Conservation (phyloP, 1,140 invertebrate genomes). For the Dendroctonus valens region DNA sequence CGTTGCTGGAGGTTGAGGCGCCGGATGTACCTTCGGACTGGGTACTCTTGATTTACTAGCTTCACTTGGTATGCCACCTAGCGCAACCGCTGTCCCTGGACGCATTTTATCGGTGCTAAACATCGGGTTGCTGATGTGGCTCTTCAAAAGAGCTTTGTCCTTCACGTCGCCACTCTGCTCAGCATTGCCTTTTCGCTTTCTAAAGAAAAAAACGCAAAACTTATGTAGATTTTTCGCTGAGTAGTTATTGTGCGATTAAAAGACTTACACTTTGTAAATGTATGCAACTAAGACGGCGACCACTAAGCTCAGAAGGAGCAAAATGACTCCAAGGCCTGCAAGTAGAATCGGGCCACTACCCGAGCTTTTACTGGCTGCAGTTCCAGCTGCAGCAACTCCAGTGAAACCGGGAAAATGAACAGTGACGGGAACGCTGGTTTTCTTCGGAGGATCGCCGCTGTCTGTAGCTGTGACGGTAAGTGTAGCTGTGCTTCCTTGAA, state of each 20-base stretch:
- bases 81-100: slow-evolving; percentile 44
- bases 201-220: slow-evolving; percentile 4
- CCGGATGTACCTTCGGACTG: slow-evolving; percentile 49
- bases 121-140: slow-evolving; percentile 45
- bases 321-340: slow-evolving; percentile 67
- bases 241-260: background rate
- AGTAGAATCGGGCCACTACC: slow-evolving; percentile 61
- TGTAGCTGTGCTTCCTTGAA: slow-evolving; percentile 30
- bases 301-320: slow-evolving; percentile 71
- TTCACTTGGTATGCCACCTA: slow-evolving; percentile 46
- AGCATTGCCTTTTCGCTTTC: background rate
- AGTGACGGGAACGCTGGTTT: slow-evolving; percentile 71
- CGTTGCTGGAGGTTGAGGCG: slow-evolving; percentile 41
- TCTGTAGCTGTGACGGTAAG: slow-evolving; percentile 70
- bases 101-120: slow-evolving; percentile 42
- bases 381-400: slow-evolving; percentile 48
- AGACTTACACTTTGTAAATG: slow-evolving; percentile 74
- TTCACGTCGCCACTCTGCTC: slow-evolving; percentile 1
- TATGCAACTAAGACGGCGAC: slow-evolving; percentile 71
- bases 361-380: slow-evolving; percentile 49
- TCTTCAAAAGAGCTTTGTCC: slow-evolving; percentile 2
- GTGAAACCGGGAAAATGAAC: slow-evolving; percentile 63
- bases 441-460: slow-evolving; percentile 71
- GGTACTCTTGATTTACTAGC: slow-evolving; percentile 40
- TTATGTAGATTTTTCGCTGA: slow-evolving; percentile 1